phyloP scores from a whole-genome alignment of 2,113 vertebrate species.

The Tursiops truncatus region DNA sequence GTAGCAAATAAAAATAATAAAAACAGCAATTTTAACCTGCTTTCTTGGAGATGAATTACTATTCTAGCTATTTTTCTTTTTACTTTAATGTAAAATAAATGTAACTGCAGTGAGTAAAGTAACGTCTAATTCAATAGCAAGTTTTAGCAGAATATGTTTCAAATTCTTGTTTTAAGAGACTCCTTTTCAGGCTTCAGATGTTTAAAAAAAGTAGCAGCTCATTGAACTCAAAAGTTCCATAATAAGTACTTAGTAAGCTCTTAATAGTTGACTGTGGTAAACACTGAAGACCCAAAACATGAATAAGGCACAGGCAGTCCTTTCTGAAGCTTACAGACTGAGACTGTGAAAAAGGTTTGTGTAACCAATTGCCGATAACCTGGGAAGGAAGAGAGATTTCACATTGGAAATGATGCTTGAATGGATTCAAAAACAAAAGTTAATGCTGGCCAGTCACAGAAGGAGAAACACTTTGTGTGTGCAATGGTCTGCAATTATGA shows the following conservation, averaged over 20 bases:
- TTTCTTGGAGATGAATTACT: slow-evolving; percentile 70
- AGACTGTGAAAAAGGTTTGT: background rate
- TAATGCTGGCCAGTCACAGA: background rate
- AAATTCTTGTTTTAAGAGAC: slow-evolving; percentile 55
- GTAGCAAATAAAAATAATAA: slow-evolving; percentile 75
- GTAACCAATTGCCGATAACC: background rate
- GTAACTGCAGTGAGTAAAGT: slow-evolving; percentile 75
- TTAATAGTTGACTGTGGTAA: background rate
- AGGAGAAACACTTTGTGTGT: background rate
- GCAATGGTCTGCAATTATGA: background rate
- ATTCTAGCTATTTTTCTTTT: slow-evolving; percentile 70
- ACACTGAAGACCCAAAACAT: background rate
- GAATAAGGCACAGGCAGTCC: background rate
- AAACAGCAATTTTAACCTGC: slow-evolving; percentile 62
- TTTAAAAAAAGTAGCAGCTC: background rate
- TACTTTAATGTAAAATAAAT: slow-evolving; percentile 77
- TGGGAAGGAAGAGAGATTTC: background rate
- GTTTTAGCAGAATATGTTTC: slow-evolving; percentile 66
- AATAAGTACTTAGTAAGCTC: background rate
- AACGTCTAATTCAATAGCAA: slow-evolving; percentile 76
- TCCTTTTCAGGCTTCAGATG: background rate
- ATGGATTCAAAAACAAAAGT: background rate
- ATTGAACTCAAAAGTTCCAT: background rate
- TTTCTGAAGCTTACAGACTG: background rate
- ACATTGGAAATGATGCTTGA: background rate